Base-by-base conservation (phyloP, 1,140 invertebrate genomes). In the Trichonephila clavata region DNA sequence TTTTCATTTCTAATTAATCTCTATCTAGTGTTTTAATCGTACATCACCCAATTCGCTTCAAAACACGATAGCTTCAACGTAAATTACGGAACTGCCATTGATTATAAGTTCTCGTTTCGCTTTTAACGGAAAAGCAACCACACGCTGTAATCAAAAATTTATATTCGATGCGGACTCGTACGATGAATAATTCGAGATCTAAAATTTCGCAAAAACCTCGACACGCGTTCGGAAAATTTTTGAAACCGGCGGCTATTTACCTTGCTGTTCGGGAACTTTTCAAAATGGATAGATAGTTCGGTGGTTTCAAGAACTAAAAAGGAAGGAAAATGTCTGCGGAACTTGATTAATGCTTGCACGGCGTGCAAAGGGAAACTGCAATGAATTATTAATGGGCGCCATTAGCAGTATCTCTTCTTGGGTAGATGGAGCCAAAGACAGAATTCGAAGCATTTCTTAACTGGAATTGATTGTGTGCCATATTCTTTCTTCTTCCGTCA, bases 371-470 rank as follows among this genome's bases (percentile, higher is more conserved):
- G 39, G 50, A 43, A 68, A 77, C 14, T 92, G 27, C 77, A 84
- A 83, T 92, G 90, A 92, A 92, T 92, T 92, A 92, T 92, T 92
- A 92, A 92, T 92, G 77, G 77, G 20, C 27, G 60, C 90, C 90
- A 92, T 92, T 92, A 92, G 90, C 60, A 43, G 90, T 92, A 92
- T 92, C 90, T 92, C 77, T 81, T 43, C 61, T 32, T 50, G 32
- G 61, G 32, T 87, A 87, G 86, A 87, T 65, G 86, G 27, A 21
- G 81, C 81, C n/a, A 50, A 59, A 83, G 81, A 57, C 50, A 59
- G 81, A 87, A 63, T 87, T 87, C 86, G 86, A 39, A 61, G 86
- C 60, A 65, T 63, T 87, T 87, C 86, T 87, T 87, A 87, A 87
- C 86, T 87, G 59, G 86, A 32, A 87, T 87, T 61, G 86, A 87